Conservation (phyloP, 2,113 vertebrate species). For the Odocoileus virginianus region DNA sequence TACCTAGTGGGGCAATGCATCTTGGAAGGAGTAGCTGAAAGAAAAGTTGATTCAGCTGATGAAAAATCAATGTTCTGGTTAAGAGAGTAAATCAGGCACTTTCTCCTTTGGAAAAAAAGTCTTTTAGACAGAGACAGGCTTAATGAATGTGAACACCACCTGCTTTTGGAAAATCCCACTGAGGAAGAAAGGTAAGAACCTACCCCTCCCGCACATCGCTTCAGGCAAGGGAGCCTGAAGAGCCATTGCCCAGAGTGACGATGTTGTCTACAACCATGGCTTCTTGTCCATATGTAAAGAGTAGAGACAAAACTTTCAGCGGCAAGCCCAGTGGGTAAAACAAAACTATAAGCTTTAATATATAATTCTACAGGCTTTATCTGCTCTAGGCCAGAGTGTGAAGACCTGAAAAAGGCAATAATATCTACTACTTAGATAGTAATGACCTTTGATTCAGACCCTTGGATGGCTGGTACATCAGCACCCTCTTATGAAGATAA, state of each 20-base stretch:
- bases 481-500: not conserved
- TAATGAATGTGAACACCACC: not conserved
- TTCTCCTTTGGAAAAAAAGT: not conserved
- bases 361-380: not conserved
- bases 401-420: not conserved
- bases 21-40: not conserved
- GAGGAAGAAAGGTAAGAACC: not conserved
- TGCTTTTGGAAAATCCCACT: not conserved
- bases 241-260: not conserved
- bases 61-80: not conserved
- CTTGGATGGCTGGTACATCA: not conserved
- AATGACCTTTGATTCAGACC: not conserved
- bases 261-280: not conserved
- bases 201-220: fast-evolving
- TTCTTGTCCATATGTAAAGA: not conserved
- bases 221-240: not conserved
- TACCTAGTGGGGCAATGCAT: not conserved
- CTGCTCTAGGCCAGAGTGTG: not conserved
- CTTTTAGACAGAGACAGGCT: not conserved
- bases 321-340: not conserved
- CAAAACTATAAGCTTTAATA: not conserved
- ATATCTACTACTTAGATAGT: not conserved
- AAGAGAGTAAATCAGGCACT: not conserved
- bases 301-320: not conserved
- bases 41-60: not conserved